Conservation (phyloP, 2,797 vertebrate genomes). For the Argya squamiceps region DNA sequence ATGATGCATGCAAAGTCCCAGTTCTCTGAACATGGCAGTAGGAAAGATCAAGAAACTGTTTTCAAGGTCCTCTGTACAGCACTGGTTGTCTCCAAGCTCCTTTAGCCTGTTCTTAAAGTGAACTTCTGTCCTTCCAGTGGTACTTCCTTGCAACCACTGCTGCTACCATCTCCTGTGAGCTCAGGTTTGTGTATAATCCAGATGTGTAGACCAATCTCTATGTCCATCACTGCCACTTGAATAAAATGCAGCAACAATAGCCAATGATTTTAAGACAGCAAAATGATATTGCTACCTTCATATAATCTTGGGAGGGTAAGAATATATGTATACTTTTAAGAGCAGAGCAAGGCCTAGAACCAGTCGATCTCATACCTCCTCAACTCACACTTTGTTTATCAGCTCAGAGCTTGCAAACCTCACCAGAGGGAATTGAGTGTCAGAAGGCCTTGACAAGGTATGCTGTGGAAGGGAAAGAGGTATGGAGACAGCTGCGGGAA, state of each 20-base stretch:
- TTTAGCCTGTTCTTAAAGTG: not conserved
- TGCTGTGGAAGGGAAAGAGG: not conserved
- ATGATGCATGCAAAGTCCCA: not conserved
- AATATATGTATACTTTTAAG: not conserved
- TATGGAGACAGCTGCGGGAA: not conserved
- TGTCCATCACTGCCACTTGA: not conserved
- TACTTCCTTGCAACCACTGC: not conserved
- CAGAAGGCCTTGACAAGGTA: not conserved
- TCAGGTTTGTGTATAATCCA: not conserved
- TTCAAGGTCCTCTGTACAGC: not conserved
- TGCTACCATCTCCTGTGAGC: not conserved
- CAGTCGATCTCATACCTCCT: rapidly evolving
- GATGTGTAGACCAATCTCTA: not conserved
- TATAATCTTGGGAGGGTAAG: rapidly evolving
- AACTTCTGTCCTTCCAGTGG: not conserved
- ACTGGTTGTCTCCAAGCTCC: not conserved
- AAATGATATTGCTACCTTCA: not conserved
- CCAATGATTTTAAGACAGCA: not conserved
- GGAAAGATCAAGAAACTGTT: not conserved
- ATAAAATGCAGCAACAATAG: not conserved
- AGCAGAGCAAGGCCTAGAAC: not conserved
- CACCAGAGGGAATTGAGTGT: not conserved
- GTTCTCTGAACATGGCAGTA: not conserved
- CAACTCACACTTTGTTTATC: not conserved
- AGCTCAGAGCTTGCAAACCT: not conserved